Conservation (phyloP, 2,113 vertebrate genomes). For the Thomomys bottae region DNA sequence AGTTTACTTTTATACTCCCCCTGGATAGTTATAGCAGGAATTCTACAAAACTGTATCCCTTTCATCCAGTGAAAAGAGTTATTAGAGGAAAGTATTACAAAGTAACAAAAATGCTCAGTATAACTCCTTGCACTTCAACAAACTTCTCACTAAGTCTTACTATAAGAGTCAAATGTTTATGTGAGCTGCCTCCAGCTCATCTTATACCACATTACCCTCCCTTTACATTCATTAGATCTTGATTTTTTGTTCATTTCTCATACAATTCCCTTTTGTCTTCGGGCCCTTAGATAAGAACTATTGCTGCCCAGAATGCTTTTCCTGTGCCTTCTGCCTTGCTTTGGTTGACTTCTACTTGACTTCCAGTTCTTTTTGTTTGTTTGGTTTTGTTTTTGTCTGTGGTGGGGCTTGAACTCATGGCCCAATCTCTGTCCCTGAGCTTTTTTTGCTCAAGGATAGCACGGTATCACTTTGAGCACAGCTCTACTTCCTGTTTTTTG, state of each 20-base stretch:
- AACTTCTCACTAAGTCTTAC: not conserved
- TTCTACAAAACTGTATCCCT: not conserved
- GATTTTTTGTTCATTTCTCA: conserved; percentile 1
- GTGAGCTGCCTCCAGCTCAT: not conserved
- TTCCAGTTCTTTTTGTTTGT: not conserved
- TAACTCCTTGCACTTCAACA: not conserved
- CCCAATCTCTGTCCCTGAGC: too few species aligned
- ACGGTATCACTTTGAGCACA: too few species aligned
- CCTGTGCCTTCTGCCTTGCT: not conserved
- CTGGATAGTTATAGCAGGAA: not conserved
- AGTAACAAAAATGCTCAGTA: not conserved
- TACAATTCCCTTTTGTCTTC: not conserved
- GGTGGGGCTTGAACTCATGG: not conserved
- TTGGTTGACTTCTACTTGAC: not conserved
- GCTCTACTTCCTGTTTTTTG: too few species aligned
- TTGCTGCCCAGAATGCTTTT: conserved; percentile 10
- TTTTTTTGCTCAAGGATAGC: too few species aligned
- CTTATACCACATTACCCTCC: not conserved
- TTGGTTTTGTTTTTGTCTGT: too few species aligned
- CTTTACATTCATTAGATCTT: not conserved
- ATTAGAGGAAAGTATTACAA: conserved; percentile 1
- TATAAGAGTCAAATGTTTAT: not conserved
- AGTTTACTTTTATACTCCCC: not conserved
- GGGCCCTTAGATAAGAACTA: not conserved
- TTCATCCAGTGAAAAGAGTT: conserved; percentile 13